Percentiles rank a stretch among this genome's conserved stretches.
Evolutionary conservation across 2,797 vertebrate genomes (phyloP).

Genomic region (Sorex maritimensis): DNA sequence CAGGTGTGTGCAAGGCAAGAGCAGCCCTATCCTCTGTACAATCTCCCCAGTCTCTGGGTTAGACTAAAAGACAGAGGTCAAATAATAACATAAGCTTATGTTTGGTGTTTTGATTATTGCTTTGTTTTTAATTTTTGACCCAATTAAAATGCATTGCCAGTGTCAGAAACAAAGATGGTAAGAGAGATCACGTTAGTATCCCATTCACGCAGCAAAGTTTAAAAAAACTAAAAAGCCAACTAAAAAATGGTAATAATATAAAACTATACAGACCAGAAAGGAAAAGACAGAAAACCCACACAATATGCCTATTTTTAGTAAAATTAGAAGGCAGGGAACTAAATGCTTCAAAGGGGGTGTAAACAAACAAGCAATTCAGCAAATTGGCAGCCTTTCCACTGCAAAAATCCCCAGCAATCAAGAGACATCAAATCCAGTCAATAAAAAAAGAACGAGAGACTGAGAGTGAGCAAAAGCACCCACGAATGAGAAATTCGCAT

Average conservation of each 20-base stretch:
- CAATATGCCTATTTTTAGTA: neutral
- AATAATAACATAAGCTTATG: no score
- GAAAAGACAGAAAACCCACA: neutral
- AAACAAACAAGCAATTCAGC: neutral
- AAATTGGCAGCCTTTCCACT: neutral
- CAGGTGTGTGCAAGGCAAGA: no score
- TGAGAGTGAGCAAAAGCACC: neutral
- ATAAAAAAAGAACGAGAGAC: neutral
- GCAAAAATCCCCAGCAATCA: neutral
- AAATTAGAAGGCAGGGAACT: neutral
- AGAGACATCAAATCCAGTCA: neutral
- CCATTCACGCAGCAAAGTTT: neutral
- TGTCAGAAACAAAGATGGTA: neutral
- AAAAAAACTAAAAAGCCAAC: neutral
- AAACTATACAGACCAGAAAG: neutral
- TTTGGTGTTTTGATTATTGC: neutral
- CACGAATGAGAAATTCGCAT: no score
- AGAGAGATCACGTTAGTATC: neutral
- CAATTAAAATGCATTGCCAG: neutral
- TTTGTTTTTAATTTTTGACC: slow-evolving; percentile 38
- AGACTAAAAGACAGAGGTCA: no score
- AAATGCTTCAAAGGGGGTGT: neutral
- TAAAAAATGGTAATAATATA: neutral
- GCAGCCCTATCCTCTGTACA: no score
- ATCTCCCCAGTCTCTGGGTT: no score